A percentile compares a stretch with the other conserved stretches of the same genome.
Evolutionary conservation across 2,888 invertebrate genomes (phyloP).

Genomic region (Hedychridium roseum): DNA sequence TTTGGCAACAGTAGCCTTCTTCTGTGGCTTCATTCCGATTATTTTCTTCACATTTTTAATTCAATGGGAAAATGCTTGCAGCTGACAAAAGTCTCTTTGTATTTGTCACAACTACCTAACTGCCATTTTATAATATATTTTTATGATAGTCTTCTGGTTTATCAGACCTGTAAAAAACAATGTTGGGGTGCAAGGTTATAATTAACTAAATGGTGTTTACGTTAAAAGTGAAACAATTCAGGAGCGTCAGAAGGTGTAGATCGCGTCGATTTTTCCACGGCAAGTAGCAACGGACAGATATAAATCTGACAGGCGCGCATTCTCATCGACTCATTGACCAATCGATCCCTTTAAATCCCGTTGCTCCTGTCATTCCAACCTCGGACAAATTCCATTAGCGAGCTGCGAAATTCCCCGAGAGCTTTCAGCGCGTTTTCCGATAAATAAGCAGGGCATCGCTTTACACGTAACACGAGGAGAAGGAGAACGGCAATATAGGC

Average conservation of each 20-base stretch:
- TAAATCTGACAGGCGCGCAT: constrained; percentile 27
- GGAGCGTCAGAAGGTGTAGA: no score
- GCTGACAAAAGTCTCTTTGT: constrained; percentile 16
- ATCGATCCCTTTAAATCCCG: constrained; percentile 44
- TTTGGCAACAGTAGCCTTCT: constrained; percentile 58
- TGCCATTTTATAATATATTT: constrained; percentile 44
- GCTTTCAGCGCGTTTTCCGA: no score
- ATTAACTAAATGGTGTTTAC: no score
- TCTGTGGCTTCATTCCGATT: constrained; percentile 61
- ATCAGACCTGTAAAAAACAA: constrained; percentile 14
- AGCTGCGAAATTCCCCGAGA: no score
- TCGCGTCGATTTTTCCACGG: no score
- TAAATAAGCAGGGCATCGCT: no score
- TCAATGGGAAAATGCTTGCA: constrained; percentile 26
- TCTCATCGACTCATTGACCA: constrained; percentile 46
- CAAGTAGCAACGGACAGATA: constrained; percentile 15
- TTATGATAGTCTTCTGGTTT: constrained; percentile 17
- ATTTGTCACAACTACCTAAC: constrained; percentile 46
- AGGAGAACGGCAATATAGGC: constrained; percentile 1
- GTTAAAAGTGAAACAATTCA: no score
- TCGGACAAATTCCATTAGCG: not conserved
- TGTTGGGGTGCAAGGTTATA: no score
- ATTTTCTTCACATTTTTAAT: constrained; percentile 55
- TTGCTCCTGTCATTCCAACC: no score
- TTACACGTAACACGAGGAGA: not conserved